Evolutionary conservation across 2,888 invertebrate genomes (phyloP).

Genomic region (Hirtodrosophila trivittata): DNA sequence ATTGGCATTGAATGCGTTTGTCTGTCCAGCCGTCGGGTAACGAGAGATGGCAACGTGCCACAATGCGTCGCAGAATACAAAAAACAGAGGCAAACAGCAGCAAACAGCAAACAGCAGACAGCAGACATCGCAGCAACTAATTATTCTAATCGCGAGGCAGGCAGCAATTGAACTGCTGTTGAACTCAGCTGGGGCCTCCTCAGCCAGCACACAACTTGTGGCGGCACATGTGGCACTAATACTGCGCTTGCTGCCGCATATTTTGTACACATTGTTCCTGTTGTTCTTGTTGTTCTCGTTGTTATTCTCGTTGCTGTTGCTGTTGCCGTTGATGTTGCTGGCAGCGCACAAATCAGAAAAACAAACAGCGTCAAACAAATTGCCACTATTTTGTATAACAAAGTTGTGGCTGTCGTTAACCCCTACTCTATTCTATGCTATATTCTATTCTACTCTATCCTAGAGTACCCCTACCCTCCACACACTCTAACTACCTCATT

Average conservation of each 20-base stretch:
- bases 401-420: slow-evolving; percentile 58
- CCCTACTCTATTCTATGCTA: slow-evolving; percentile 17
- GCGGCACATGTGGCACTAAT: slow-evolving; percentile 45
- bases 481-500: neutral
- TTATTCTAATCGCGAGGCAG: slow-evolving; percentile 60
- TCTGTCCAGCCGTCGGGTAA: slow-evolving; percentile 5
- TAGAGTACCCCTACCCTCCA: neutral
- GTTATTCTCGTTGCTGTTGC: too few species aligned
- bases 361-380: slow-evolving; percentile 56
- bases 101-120: slow-evolving; percentile 16
- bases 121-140: slow-evolving; percentile 46
- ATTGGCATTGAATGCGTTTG: slow-evolving; percentile 62
- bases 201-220: slow-evolving; percentile 9
- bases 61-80: slow-evolving; percentile 61
- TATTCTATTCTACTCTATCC: slow-evolving; percentile 14
- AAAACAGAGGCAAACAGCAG: slow-evolving; percentile 25
- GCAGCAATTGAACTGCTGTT: slow-evolving; percentile 73
- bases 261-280: slow-evolving; percentile 27
- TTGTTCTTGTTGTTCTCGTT: neutral
- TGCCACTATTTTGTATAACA: slow-evolving; percentile 65
- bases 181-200: slow-evolving; percentile 51
- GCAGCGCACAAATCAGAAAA: slow-evolving; percentile 43
- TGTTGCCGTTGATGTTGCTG: slow-evolving; percentile 4
- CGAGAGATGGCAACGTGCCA: slow-evolving; percentile 60
- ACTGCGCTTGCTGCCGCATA: slow-evolving; percentile 32